Conservation (phyloP, 2,113 vertebrate species). For the Anguilla japonica region DNA sequence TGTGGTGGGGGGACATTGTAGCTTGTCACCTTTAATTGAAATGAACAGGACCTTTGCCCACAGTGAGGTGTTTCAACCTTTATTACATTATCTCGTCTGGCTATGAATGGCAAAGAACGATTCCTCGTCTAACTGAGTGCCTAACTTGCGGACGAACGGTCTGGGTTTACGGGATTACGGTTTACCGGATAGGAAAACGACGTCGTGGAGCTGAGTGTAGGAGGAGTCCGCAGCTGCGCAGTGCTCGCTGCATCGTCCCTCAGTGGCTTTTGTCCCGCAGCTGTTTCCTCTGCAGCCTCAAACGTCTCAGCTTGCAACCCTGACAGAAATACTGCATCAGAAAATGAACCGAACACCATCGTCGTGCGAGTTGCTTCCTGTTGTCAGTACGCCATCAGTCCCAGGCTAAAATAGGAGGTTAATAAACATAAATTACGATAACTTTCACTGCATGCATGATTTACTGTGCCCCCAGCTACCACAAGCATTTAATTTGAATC, state of each 20-base stretch:
- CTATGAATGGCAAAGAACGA: constrained; percentile 59
- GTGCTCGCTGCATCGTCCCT: constrained; percentile 7
- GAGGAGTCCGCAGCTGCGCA: background rate
- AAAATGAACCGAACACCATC: constrained; percentile 69
- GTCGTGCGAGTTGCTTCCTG: constrained; percentile 75
- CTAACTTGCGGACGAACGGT: background rate
- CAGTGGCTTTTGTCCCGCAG: constrained; percentile 60
- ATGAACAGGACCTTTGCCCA: constrained; percentile 61
- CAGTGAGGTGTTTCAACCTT: constrained; percentile 60
- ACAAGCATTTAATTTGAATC: constrained; percentile 55
- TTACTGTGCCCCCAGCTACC: constrained; percentile 51
- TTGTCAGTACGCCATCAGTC: constrained; percentile 60
- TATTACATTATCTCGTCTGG: constrained; percentile 67
- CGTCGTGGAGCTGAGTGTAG: constrained; percentile 16
- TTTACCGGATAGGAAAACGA: background rate
- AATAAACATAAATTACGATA: constrained; percentile 52
- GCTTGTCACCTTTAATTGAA: constrained; percentile 59
- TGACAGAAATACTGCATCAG: constrained; percentile 66
- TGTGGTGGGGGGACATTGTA: constrained; percentile 50
- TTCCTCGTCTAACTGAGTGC: constrained; percentile 40
- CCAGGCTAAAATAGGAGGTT: constrained; percentile 38
- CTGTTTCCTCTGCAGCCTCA: constrained; percentile 70
- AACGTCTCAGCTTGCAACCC: constrained; percentile 65
- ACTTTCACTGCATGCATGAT: constrained; percentile 55
- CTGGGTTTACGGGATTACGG: too few relatives aligned